phyloP scores from a whole-genome alignment of 1,140 invertebrate genomes.

The Drosophila kikkawai region DNA sequence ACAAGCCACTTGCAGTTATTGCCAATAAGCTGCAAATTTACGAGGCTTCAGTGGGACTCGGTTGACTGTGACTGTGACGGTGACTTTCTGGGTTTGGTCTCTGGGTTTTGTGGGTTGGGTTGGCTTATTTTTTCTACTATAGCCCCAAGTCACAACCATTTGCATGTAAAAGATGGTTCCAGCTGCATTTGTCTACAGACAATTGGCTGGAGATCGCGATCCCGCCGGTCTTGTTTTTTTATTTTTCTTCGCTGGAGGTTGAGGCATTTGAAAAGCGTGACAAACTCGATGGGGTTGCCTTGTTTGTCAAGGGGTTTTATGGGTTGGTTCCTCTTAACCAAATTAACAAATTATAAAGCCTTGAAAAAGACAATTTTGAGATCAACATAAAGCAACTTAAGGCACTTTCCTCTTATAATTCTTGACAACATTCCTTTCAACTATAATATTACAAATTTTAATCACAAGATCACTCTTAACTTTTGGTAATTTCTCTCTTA shows the following conservation, averaged over 20 bases:
- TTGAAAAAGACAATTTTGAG: not conserved
- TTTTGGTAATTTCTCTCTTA: not conserved
- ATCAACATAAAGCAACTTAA: not conserved
- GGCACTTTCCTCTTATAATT: not conserved
- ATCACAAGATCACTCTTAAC: not conserved
- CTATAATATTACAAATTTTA: not conserved
- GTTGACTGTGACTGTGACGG: slow-evolving; percentile 11
- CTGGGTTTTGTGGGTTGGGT: slow-evolving; percentile 9
- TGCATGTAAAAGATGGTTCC: slow-evolving; percentile 55
- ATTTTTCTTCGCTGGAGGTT: slow-evolving; percentile 28
- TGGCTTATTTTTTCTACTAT: slow-evolving; percentile 12
- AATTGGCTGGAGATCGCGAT: slow-evolving; percentile 12
- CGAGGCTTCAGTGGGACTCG: slow-evolving; percentile 55
- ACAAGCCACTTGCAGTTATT: slow-evolving; percentile 85
- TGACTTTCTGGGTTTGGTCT: slow-evolving; percentile 23
- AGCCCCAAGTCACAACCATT: slow-evolving; percentile 43
- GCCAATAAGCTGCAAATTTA: slow-evolving; percentile 85
- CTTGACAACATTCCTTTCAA: not conserved
- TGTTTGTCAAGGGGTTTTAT: slow-evolving; percentile 38
- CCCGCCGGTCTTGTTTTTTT: not conserved
- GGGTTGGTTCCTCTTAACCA: too few species aligned
- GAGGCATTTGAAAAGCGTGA: slow-evolving; percentile 42
- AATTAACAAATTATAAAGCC: not conserved
- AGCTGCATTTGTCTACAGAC: slow-evolving; percentile 22
- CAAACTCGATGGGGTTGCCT: slow-evolving; percentile 41